Base-by-base conservation (phyloP, 2,797 vertebrate species). In the Neostethus bicornis region DNA sequence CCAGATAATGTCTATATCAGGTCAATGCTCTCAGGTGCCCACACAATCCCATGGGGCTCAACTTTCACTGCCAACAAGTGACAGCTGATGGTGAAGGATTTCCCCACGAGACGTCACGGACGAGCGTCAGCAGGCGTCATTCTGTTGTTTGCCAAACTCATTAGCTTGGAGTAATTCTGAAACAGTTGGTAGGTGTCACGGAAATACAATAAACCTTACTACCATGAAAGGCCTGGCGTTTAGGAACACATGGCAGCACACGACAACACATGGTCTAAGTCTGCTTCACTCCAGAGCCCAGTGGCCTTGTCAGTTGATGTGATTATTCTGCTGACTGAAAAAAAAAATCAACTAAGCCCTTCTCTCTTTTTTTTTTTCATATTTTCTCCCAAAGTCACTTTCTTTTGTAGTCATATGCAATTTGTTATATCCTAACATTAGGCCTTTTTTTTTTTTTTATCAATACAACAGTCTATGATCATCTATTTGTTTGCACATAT, bases 81-180 rank as follows among this genome's bases (percentile, higher is more conserved):
- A 66, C 78, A 74, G 83, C 74, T 79, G 66, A 87, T 57, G 43
- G 44, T 75, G 58, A 75, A 7, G 72, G 85, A 84, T 84, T 83
- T 81, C 65, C 77, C 80, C 32, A 1, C 38, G 70, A 80, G 78
- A 88, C 72, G 77, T 85, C 83, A 86, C 28, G 0, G 12, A 60
- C n/a, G 16, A 38, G 31, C 51, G 13, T 78, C 80, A 70, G 26
- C 24, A 4, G 38, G 9, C 42, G 66, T 75, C 77, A 77, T 56
- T 0, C 0, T 1, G 10, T 12, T 4, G 17, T 53, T 72, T 85
- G 73, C 79, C 82, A 85, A 50, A 38, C 57, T 58, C 48, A 61
- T 82, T 76, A 67, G 42, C 43, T 28, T 16, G 24, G 38, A 62
- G 31, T 37, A 35, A 14, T 42, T 55, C 66, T 41, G 47, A 62